A percentile compares a stretch with the other conserved stretches of the same genome.
Evolutionary conservation across 1,140 invertebrate genomes (phyloP).

Genomic region (Ceratoteleas bidentatus): DNA sequence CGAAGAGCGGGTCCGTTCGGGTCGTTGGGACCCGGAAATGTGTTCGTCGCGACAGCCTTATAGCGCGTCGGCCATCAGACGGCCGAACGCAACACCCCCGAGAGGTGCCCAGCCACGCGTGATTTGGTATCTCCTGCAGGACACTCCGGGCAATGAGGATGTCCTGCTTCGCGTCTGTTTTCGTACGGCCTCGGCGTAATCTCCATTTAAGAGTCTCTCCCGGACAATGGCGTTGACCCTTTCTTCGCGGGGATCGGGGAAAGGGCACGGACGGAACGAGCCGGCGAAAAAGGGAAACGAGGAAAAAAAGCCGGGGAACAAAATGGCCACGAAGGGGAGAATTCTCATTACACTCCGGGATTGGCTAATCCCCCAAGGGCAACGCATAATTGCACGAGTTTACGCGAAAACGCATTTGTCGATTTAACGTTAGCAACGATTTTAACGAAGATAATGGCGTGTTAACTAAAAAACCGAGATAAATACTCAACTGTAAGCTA

Average conservation of each 20-base stretch:
- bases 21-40: constrained; percentile 43
- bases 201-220: constrained; percentile 43
- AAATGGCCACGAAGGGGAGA: constrained; percentile 55
- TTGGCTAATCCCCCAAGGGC: constrained; percentile 63
- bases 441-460: constrained; percentile 54
- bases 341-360: constrained; percentile 63
- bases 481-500: constrained; percentile 40
- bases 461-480: constrained; percentile 55
- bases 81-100: constrained; percentile 64
- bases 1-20: constrained; percentile 59
- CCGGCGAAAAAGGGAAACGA: constrained; percentile 3
- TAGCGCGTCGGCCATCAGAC: constrained; percentile 69
- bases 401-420: constrained; percentile 66
- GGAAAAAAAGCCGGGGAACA: constrained; percentile 49
- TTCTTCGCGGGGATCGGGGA: constrained; percentile 33
- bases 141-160: constrained; percentile 75
- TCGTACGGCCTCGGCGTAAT: constrained; percentile 53
- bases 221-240: constrained; percentile 53
- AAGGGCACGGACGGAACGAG: not conserved
- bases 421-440: constrained; percentile 61
- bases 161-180: constrained; percentile 72
- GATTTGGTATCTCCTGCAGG: constrained; percentile 74
- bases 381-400: constrained; percentile 61
- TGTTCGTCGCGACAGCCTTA: constrained; percentile 31
- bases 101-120: constrained; percentile 68